These are phyloP conservation scores for Bombycilla garrulus DNA, from an alignment of 2,113 vertebrate genomes.

Conservation along the genomic window DNA sequence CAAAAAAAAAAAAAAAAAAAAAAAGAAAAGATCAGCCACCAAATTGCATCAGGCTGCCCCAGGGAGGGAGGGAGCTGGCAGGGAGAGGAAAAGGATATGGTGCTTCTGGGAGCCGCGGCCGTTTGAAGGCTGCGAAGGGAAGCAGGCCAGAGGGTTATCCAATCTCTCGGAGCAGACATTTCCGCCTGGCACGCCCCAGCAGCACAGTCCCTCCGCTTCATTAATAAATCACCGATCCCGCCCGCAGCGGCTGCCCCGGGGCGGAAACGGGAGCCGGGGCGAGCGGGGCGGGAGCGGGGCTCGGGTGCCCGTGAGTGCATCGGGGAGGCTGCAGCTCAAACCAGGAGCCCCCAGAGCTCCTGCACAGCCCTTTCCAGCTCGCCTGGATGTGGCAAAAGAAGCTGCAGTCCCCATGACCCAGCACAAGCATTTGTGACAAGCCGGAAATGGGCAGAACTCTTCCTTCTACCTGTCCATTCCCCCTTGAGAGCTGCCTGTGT, in stretches of 20 bases:
- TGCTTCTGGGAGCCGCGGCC: constrained; percentile 3
- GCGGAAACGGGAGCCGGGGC: constrained; percentile 36
- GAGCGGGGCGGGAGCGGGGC: background rate
- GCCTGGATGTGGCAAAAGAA: accelerated
- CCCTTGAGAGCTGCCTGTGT: background rate
- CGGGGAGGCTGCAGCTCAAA: accelerated
- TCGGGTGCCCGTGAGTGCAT: accelerated
- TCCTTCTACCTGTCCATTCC: background rate
- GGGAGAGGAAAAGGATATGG: constrained; percentile 40
- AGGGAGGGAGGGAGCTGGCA: background rate
- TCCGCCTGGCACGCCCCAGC: constrained; percentile 72
- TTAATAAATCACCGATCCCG: constrained; percentile 77
- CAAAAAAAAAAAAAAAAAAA: too few species aligned
- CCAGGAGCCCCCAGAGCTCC: background rate
- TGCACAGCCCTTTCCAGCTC: background rate
- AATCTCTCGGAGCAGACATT: constrained; percentile 83
- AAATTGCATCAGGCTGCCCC: background rate
- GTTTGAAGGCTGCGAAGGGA: constrained; percentile 47
- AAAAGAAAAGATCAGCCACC: background rate
- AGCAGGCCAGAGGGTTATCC: constrained; percentile 60
- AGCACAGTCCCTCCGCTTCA: constrained; percentile 57
- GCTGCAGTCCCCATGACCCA: accelerated
- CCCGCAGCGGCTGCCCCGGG: background rate
- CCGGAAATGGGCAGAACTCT: background rate
- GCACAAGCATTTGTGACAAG: too few species aligned